Conservation (phyloP, 2,888 invertebrate genomes). For the Epinotia ramella region DNA sequence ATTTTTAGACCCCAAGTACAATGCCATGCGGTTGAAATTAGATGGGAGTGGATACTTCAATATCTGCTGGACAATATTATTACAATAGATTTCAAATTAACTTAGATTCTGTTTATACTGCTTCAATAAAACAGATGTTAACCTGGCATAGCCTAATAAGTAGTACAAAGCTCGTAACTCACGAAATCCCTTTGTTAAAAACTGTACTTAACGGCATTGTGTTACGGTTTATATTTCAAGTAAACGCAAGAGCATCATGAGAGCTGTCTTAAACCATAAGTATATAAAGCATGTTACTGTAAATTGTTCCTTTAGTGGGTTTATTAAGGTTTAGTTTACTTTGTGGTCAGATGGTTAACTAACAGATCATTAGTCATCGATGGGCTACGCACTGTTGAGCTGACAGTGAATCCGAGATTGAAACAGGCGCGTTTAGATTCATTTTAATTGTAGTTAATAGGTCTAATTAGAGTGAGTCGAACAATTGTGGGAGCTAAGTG, state of each 20-base stretch:
- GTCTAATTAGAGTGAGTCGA: background rate
- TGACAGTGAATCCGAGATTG: conserved; percentile 25
- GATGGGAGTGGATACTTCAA: background rate
- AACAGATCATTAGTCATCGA: conserved; percentile 16
- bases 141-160: background rate
- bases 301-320: background rate
- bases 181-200: background rate
- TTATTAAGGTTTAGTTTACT: conserved; percentile 12
- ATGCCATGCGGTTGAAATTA: background rate
- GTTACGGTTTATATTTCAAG: conserved; percentile 9
- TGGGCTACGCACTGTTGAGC: conserved; percentile 8
- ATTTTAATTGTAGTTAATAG: conserved; percentile 16
- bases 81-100: conserved; percentile 16
- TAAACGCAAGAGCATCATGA: background rate
- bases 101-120: conserved; percentile 24
- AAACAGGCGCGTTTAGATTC: conserved; percentile 19
- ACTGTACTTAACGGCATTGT: background rate
- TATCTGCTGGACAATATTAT: background rate
- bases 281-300: background rate
- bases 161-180: background rate
- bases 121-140: conserved; percentile 34
- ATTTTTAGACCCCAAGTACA: background rate
- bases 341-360: background rate
- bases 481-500: conserved; percentile 27
- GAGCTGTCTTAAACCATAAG: background rate